Evolutionary conservation across 2,797 vertebrate species (phyloP).

Genomic region (Brotula barbata): DNA sequence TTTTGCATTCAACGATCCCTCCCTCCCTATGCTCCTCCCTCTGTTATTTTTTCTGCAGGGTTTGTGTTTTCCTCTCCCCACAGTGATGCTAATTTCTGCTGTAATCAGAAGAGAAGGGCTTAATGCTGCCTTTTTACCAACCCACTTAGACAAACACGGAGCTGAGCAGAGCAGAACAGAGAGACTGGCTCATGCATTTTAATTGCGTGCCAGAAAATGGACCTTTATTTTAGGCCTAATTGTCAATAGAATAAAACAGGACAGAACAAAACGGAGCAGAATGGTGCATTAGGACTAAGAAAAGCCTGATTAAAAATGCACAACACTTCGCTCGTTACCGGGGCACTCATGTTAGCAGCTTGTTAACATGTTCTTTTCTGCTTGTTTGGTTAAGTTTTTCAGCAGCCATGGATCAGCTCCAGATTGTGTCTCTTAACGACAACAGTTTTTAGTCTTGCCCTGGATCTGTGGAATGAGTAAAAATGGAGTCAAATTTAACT

Average conservation of each 20-base stretch:
- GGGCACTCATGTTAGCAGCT: slow-evolving; percentile 58
- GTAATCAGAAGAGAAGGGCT: slow-evolving; percentile 85
- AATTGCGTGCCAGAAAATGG: slow-evolving; percentile 76
- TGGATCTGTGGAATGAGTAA: no score
- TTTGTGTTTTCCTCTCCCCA: slow-evolving; percentile 79
- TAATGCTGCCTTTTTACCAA: slow-evolving; percentile 85
- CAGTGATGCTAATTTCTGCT: slow-evolving; percentile 84
- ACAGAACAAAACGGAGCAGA: slow-evolving; percentile 62
- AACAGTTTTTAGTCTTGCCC: slow-evolving; percentile 26
- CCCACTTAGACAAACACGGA: slow-evolving; percentile 83
- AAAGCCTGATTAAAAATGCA: slow-evolving; percentile 62
- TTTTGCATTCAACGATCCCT: slow-evolving; percentile 47
- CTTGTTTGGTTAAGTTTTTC: slow-evolving; percentile 39
- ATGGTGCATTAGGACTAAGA: slow-evolving; percentile 55
- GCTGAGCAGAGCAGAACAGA: slow-evolving; percentile 71
- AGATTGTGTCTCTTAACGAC: slow-evolving; percentile 12
- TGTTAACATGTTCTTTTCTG: slow-evolving; percentile 50
- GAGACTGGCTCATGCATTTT: slow-evolving; percentile 82
- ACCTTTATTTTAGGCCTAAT: slow-evolving; percentile 83
- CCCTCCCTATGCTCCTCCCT: slow-evolving; percentile 49
- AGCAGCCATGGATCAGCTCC: slow-evolving; percentile 34
- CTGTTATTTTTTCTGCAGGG: slow-evolving; percentile 67
- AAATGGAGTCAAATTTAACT: background rate
- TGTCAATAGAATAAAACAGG: slow-evolving; percentile 72
- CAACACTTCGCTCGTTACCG: slow-evolving; percentile 63